Conservation (phyloP, 2,113 vertebrate species). For the Oryzias javanicus region DNA sequence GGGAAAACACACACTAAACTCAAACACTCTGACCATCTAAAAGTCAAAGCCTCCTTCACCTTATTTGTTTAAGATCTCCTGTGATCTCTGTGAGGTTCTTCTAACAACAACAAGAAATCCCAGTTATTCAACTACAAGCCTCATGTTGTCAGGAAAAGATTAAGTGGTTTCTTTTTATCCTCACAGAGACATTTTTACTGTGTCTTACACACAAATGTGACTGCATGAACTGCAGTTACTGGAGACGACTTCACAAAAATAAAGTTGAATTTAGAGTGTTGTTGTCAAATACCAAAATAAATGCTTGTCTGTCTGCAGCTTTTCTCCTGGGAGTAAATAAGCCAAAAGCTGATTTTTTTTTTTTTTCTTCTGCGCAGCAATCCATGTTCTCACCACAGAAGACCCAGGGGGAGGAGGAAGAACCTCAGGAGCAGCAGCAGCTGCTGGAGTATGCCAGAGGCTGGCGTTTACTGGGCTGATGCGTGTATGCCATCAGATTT, state of each 20-base stretch:
- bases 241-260: too few relatives aligned
- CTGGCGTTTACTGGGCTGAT: conserved; percentile 36
- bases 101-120: conserved; percentile 56
- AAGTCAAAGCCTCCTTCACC: conserved; percentile 61
- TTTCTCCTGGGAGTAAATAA: background rate
- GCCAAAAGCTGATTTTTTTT: background rate
- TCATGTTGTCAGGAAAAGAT: conserved; percentile 54
- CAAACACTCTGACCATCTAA: conserved; percentile 33
- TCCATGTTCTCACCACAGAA: conserved; percentile 15
- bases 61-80: conserved; percentile 37
- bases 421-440: conserved; percentile 10
- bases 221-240: conserved; percentile 1
- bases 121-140: conserved; percentile 38
- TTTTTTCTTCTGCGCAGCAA: conserved; percentile 7
- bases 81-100: conserved; percentile 49
- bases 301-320: too few relatives aligned
- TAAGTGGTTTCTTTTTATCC: conserved; percentile 3
- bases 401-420: conserved; percentile 28
- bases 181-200: conserved; percentile 2
- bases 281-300: too few relatives aligned
- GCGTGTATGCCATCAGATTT: conserved; percentile 31
- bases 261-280: too few relatives aligned
- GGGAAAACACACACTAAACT: conserved; percentile 33
- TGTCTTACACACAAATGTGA: conserved; percentile 24
- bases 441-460: conserved; percentile 43